A percentile compares a stretch with the other conserved stretches of the same genome.
Conservation (phyloP, 2,113 vertebrate genomes). For the Mustela nigripes region DNA sequence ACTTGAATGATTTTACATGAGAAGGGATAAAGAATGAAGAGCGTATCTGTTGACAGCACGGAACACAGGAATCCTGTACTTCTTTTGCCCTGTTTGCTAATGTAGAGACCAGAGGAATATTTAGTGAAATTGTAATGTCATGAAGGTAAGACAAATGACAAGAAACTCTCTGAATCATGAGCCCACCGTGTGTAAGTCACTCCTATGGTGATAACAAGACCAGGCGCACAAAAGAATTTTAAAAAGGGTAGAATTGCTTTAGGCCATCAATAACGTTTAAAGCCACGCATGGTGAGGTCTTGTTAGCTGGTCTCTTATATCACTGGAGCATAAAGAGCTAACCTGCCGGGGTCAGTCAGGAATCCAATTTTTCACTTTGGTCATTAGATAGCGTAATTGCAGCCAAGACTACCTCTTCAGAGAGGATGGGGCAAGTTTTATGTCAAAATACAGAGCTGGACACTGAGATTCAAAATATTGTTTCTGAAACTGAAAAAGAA, state of each 20-base stretch:
- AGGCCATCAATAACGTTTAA: slow-evolving; percentile 46
- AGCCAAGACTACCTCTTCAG: neutral
- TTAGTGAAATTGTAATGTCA: neutral
- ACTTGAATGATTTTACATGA: neutral
- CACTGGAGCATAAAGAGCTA: neutral
- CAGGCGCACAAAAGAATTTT: neutral
- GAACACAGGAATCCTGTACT: neutral
- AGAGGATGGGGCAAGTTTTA: neutral
- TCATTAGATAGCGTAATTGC: slow-evolving; percentile 21
- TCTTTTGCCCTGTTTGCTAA: neutral
- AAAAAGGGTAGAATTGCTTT: slow-evolving; percentile 9
- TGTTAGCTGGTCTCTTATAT: slow-evolving; percentile 2
- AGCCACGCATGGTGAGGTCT: neutral
- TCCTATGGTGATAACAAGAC: neutral
- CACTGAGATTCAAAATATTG: neutral
- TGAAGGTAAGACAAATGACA: slow-evolving; percentile 23
- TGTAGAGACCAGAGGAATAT: neutral
- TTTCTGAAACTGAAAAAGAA: neutral
- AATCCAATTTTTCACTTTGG: slow-evolving; percentile 59
- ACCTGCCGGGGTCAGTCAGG: neutral
- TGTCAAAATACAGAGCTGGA: neutral
- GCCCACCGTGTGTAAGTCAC: neutral
- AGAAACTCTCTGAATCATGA: slow-evolving; percentile 8
- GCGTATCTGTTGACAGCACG: neutral
- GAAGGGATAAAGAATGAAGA: neutral